Percentiles rank a stretch among this genome's conserved stretches.
Evolutionary conservation across 1,140 invertebrate genomes (phyloP).

Genomic region (Tachypleus tridentatus): DNA sequence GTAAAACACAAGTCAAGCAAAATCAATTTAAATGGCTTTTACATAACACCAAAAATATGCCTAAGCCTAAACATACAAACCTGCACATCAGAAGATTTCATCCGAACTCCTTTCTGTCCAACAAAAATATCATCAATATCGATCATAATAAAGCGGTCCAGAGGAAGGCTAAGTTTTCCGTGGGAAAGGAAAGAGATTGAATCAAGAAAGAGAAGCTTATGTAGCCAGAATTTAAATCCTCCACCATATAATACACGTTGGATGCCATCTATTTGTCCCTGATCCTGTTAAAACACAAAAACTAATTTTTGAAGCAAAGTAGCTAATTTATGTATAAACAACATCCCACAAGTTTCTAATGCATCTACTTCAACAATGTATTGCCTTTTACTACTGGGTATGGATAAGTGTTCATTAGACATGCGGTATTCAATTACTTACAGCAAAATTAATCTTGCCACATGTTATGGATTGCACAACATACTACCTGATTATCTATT

Average conservation of each 20-base stretch:
- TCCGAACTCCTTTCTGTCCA: constrained; percentile 60
- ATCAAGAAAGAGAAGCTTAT: constrained; percentile 81
- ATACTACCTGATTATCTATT: no score
- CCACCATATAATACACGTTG: constrained; percentile 80
- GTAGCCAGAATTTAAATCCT: constrained; percentile 86
- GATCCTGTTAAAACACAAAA: constrained; percentile 50
- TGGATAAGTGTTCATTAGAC: no score
- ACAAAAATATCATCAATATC: constrained; percentile 99
- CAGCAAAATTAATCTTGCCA: no score
- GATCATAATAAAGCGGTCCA: constrained; percentile 84
- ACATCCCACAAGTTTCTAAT: no score
- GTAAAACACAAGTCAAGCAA: no score
- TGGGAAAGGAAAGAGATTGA: constrained; percentile 80
- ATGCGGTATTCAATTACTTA: no score
- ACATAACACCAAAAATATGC: background rate
- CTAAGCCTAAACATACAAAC: constrained; percentile 1
- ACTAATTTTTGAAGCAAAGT: no score
- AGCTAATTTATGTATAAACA: no score
- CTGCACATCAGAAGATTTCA: constrained; percentile 50
- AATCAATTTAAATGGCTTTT: background rate
- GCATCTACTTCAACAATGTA: no score
- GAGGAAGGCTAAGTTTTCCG: constrained; percentile 52
- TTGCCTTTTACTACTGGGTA: no score
- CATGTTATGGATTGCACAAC: no score
- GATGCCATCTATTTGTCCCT: constrained; percentile 78